These are phyloP conservation scores for Podilymbus podiceps DNA, from an alignment of 2,113 vertebrate species.

Conservation along the genomic window DNA sequence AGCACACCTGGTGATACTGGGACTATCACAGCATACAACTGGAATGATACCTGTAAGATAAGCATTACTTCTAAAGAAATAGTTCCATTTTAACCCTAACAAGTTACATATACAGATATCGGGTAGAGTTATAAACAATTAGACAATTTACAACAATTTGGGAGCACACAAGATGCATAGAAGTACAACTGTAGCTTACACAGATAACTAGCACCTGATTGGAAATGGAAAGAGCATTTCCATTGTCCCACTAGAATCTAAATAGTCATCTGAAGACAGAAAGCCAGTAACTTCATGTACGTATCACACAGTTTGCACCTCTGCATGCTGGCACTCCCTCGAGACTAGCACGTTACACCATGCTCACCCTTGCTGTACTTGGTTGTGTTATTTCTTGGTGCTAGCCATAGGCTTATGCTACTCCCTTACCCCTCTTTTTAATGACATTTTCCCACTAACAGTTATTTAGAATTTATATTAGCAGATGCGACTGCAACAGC, in stretches of 20 bases:
- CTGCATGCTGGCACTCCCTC: not conserved
- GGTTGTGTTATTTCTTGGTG: not conserved
- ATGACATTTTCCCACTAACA: not conserved
- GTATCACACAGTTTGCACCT: not conserved
- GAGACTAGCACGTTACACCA: not conserved
- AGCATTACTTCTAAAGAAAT: not conserved
- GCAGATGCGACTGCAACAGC: not conserved
- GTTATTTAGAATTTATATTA: not conserved
- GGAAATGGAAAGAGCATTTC: not conserved
- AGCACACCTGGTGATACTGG: not conserved
- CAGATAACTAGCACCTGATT: not conserved
- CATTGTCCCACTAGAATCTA: not conserved
- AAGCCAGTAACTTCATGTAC: not conserved
- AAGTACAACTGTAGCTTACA: not conserved
- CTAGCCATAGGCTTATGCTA: not conserved
- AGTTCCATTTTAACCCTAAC: not conserved
- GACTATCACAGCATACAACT: not conserved
- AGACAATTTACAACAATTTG: not conserved
- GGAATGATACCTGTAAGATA: not conserved
- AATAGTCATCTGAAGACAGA: not conserved
- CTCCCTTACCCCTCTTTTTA: not conserved
- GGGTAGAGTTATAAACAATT: not conserved
- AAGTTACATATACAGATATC: not conserved
- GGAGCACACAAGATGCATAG: too few relatives aligned
- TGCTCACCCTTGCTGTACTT: not conserved